phyloP scores from a whole-genome alignment of 2,113 vertebrate genomes.

The Oryctolagus cuniculus region DNA sequence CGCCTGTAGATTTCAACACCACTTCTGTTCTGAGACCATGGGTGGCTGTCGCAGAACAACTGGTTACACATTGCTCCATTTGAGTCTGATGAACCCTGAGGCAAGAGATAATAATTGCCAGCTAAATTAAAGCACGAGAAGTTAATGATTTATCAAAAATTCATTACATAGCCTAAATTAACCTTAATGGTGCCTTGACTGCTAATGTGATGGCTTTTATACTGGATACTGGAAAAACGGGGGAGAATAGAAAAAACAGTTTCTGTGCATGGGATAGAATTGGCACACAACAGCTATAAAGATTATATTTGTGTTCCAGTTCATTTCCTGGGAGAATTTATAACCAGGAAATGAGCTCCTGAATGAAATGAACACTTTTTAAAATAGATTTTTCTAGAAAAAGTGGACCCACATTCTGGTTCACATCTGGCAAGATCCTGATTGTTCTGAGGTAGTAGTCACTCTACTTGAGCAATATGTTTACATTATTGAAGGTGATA shows the following conservation, averaged over 20 bases:
- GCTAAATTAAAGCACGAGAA: conserved; percentile 58
- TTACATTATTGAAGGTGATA: conserved; percentile 53
- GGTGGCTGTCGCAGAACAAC: conserved; percentile 83
- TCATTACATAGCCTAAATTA: conserved; percentile 25
- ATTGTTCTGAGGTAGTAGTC: conserved; percentile 68
- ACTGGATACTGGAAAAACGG: background rate
- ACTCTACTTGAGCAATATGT: conserved; percentile 72
- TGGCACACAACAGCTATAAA: background rate
- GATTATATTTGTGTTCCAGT: background rate
- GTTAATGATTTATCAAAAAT: conserved; percentile 69
- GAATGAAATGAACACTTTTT: background rate
- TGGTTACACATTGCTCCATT: conserved; percentile 76
- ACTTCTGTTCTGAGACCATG: conserved; percentile 90
- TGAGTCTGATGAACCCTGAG: conserved; percentile 80
- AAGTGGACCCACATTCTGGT: background rate
- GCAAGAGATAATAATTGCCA: conserved; percentile 68
- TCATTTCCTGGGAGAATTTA: conserved; percentile 12
- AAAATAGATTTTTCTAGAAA: background rate
- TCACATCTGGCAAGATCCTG: conserved; percentile 19
- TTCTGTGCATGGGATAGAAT: background rate
- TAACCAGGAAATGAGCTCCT: conserved; percentile 13
- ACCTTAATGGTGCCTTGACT: conserved; percentile 17
- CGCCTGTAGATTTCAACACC: conserved; percentile 88
- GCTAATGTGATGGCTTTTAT: background rate
- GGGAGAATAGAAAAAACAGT: background rate